Evolutionary conservation across 2,888 invertebrate species (phyloP).

Genomic region (Drosophila kanekoi): DNA sequence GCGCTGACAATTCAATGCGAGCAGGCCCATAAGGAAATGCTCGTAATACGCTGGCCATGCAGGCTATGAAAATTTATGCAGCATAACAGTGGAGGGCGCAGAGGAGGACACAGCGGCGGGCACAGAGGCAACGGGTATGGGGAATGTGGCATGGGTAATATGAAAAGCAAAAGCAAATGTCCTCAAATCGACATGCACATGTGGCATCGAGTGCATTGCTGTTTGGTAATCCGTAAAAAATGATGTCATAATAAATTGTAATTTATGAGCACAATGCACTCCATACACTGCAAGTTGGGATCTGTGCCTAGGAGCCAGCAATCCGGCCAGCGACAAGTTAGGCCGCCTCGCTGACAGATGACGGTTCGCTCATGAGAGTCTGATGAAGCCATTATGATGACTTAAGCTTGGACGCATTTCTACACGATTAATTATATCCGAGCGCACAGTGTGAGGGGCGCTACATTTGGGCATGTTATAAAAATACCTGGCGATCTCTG

Average conservation of each 20-base stretch:
- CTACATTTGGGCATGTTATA: constrained; percentile 47
- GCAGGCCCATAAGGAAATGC: constrained; percentile 66
- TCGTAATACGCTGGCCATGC: constrained; percentile 40
- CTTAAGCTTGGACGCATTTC: constrained; percentile 59
- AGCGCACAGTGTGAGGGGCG: constrained; percentile 4
- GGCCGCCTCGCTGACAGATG: constrained; percentile 69
- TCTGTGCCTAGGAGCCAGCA: constrained; percentile 13
- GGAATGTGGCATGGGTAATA: constrained; percentile 2
- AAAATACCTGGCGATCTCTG: constrained; percentile 70
- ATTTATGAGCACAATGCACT: constrained; percentile 72
- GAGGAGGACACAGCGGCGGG: not conserved
- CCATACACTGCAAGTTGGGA: constrained; percentile 9
- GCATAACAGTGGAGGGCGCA: constrained; percentile 22
- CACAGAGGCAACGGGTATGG: constrained; percentile 8
- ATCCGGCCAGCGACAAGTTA: constrained; percentile 59
- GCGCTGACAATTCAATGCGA: constrained; percentile 78
- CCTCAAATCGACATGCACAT: constrained; percentile 57
- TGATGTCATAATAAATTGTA: constrained; percentile 81
- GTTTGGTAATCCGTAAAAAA: constrained; percentile 77
- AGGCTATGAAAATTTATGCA: constrained; percentile 71
- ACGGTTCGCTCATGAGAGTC: constrained; percentile 59
- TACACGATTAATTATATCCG: constrained; percentile 73
- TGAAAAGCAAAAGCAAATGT: constrained; percentile 45
- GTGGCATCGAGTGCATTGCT: constrained; percentile 62
- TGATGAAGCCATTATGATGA: constrained; percentile 68